A percentile compares a stretch with the other conserved stretches of the same genome.
phyloP scores from a whole-genome alignment of 2,888 invertebrate genomes.

The Cerceris rybyensis region DNA sequence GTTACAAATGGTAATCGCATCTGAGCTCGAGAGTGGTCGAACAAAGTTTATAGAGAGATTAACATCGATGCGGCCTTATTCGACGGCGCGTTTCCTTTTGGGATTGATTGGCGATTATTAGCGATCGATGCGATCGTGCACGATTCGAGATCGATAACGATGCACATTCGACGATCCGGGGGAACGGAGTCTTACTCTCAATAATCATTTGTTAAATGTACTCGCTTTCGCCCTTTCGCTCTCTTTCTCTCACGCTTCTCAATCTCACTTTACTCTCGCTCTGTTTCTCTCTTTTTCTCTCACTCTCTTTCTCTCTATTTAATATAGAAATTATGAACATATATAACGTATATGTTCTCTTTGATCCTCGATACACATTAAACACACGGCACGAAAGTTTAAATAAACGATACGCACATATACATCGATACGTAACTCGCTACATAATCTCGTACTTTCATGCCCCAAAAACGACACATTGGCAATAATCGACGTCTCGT shows the following conservation, averaged over 20 bases:
- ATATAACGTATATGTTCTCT: constrained; percentile 3
- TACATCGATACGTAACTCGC: constrained; percentile 65
- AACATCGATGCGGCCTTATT: not conserved
- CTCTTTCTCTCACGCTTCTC: too few relatives aligned
- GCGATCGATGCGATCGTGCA: not conserved
- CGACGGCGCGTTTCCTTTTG: not conserved
- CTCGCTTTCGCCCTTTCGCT: not conserved
- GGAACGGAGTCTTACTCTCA: constrained; percentile 8
- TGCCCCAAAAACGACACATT: constrained; percentile 58
- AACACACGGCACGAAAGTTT: constrained; percentile 76
- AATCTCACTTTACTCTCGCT: too few relatives aligned
- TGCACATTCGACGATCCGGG: constrained; percentile 7
- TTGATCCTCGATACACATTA: constrained; percentile 50
- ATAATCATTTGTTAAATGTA: not conserved
- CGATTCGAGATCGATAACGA: constrained; percentile 9
- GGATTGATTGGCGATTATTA: not conserved
- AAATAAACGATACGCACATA: constrained; percentile 74
- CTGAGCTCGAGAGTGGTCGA: not conserved
- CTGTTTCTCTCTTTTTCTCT: too few relatives aligned
- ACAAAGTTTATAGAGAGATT: not conserved
- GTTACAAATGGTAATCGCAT: too few relatives aligned
- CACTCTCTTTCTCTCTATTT: too few relatives aligned
- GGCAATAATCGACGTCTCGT: constrained; percentile 58
- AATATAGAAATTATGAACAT: too few relatives aligned
- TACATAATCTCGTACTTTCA: constrained; percentile 57